phyloP scores from a whole-genome alignment of 92 coral and sea anemone genomes.

The Parazoanthus darwini region DNA sequence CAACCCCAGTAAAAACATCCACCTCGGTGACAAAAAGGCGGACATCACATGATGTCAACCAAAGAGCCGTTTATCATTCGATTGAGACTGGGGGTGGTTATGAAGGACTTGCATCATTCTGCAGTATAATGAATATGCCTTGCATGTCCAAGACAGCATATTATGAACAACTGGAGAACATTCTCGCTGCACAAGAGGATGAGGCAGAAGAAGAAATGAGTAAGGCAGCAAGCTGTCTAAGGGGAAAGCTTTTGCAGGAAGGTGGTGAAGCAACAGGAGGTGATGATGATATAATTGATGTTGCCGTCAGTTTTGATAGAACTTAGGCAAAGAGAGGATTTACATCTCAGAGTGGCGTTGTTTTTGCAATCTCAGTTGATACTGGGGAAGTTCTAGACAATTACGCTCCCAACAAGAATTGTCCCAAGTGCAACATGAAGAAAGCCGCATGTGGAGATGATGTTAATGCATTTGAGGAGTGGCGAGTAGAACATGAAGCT shows the following conservation, averaged over 20 bases:
- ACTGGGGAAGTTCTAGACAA: too few species aligned
- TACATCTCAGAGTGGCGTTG: slow-evolving; percentile 1
- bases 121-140: slow-evolving; percentile 57
- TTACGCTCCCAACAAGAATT: too few species aligned
- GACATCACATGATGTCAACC: slow-evolving; percentile 6
- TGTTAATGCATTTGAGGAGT: too few species aligned
- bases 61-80: slow-evolving; percentile 47
- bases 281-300: slow-evolving; percentile 24
- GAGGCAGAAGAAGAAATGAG: slow-evolving; percentile 64
- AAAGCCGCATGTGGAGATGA: too few species aligned
- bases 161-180: slow-evolving; percentile 40
- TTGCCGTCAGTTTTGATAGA: background rate
- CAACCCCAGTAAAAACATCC: background rate
- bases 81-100: slow-evolving; percentile 50
- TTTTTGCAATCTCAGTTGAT: too few species aligned
- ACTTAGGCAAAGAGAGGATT: slow-evolving; percentile 8
- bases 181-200: slow-evolving; percentile 37
- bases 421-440: too few species aligned
- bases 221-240: slow-evolving; percentile 31
- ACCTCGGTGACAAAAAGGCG: slow-evolving; percentile 14
- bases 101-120: slow-evolving; percentile 56
- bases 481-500: slow-evolving; percentile 35
- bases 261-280: background rate
- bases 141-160: slow-evolving; percentile 45
- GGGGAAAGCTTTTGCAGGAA: slow-evolving; percentile 23